Base-by-base conservation (phyloP, 2,113 vertebrate genomes). In the Perccottus glenii region DNA sequence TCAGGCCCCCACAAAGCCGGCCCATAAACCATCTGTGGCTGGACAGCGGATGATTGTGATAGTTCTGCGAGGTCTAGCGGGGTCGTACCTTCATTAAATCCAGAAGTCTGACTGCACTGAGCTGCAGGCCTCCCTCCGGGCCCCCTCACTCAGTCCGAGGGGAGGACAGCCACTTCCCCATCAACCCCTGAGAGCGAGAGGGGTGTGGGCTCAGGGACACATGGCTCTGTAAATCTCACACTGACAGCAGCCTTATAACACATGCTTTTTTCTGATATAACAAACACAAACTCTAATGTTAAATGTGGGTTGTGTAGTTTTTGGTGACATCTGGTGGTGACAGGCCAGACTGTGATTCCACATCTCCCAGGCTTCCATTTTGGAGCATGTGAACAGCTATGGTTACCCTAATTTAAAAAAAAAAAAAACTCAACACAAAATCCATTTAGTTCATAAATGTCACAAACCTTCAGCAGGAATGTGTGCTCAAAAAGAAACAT, bases 31-130 rank as follows among this genome's bases (percentile, higher is more conserved):
- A 88, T 85, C 64, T 79, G 81, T 45, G 77, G 70, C 70, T 66
- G 8, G 69, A 68, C 47, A 43, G 77, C 60, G 46, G 62, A 80
- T 81, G 84, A 86, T 81, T 83, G 84, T 79, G 80, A 81, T 79
- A 48, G 72, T 78, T 76, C 81, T 82, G 64, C 43, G 63, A 88
- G 81, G 79, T 86, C 81, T 76, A 63, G 71, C 66, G 65, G 82
- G 79, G 72, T 82, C 59, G 64, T 64, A 69, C 77, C 84, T 86
- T 84, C 86, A 88, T 88, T 88, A 86, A 83, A 86, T 82, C 80
- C 80, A 84, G 73, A 73, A 77, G 44, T 60, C 63, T 43, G 42
- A 43, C 42, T 55, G 62, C 7, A 11, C 74, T 59, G 49, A 45
- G 64, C 75, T 68, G 73, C 73, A 74, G 59, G 69, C 70, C 65